Evolutionary conservation across 2,797 vertebrate genomes (phyloP).

Genomic region (Sebastes wilsoni): DNA sequence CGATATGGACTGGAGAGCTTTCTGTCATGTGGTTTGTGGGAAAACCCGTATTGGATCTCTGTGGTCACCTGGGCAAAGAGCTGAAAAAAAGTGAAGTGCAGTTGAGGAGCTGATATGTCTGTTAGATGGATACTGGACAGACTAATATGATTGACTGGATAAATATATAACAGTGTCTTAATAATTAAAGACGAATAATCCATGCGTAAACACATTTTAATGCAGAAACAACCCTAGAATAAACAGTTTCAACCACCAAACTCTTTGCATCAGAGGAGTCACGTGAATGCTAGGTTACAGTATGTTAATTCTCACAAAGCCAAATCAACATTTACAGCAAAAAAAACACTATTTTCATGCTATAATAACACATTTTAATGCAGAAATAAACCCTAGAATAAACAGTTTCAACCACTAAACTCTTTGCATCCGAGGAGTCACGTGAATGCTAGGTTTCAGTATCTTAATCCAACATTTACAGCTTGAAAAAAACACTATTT

Average conservation of each 20-base stretch:
- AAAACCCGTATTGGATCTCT: conserved; percentile 85
- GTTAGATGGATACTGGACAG: rapidly evolving
- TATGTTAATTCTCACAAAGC: rapidly evolving
- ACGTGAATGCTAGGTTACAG: not conserved
- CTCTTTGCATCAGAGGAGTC: not conserved
- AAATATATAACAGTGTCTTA: rapidly evolving
- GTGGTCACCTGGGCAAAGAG: conserved; percentile 78
- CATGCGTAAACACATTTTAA: rapidly evolving
- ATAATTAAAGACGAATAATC: rapidly evolving
- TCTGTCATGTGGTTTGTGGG: conserved; percentile 81
- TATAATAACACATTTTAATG: no score
- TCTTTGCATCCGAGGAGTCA: not conserved
- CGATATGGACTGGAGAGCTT: not conserved
- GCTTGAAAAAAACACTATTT: not conserved
- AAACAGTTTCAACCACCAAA: no score
- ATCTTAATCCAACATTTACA: rapidly evolving
- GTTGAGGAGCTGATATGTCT: not conserved
- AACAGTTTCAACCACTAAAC: no score
- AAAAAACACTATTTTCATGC: not conserved
- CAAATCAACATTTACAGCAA: rapidly evolving
- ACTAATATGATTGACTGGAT: rapidly evolving
- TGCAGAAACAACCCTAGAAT: no score
- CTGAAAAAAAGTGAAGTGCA: conserved; percentile 6
- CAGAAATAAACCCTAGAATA: no score
- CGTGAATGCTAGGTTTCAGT: not conserved